Conservation (phyloP, 1,140 invertebrate species). For the Augochlora pura region DNA sequence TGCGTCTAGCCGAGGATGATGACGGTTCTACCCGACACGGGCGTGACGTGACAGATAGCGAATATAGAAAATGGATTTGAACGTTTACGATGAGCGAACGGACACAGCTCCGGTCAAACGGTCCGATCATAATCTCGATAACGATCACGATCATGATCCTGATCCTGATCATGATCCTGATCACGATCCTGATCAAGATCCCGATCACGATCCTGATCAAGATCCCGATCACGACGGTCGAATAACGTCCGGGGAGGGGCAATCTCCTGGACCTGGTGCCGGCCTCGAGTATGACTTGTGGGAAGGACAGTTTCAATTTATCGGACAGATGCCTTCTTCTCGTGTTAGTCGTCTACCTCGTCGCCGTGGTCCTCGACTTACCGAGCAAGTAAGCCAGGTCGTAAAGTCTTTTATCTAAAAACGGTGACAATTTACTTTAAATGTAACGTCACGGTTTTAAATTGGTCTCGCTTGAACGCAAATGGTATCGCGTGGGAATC, state of each 20-base stretch:
- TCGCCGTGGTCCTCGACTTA: constrained; percentile 55
- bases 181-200: constrained; percentile 8
- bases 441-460: background rate
- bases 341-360: constrained; percentile 38
- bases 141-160: too few species aligned
- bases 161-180: too few species aligned
- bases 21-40: constrained; percentile 51
- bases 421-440: background rate
- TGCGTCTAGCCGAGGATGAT: constrained; percentile 36
- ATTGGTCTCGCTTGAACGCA: background rate
- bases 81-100: constrained; percentile 29
- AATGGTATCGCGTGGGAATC: background rate
- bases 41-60: constrained; percentile 58
- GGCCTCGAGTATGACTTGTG: constrained; percentile 90
- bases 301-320: constrained; percentile 92
- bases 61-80: constrained; percentile 35
- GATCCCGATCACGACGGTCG: constrained; percentile 49
- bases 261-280: constrained; percentile 61
- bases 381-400: constrained; percentile 68
- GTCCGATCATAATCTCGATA: constrained; percentile 19
- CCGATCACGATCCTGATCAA: too few species aligned
- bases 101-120: constrained; percentile 36
- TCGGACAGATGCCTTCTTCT: constrained; percentile 77
- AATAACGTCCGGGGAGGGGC: constrained; percentile 51
- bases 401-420: background rate